Conservation (phyloP, 1,140 invertebrate genomes). For the Drosophila lacteicornis region DNA sequence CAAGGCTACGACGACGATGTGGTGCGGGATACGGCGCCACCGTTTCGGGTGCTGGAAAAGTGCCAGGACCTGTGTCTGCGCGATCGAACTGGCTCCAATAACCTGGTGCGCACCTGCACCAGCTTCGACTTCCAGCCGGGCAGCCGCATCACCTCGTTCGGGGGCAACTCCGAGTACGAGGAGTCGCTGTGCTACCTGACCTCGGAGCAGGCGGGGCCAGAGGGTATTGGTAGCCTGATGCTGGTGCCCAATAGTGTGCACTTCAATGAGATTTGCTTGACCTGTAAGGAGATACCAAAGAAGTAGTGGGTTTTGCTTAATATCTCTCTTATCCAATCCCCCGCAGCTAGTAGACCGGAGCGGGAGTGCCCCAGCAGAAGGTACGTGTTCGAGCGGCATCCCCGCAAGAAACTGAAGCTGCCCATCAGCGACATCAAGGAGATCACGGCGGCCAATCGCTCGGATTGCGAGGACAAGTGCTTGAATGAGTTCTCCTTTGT, state of each 20-base stretch:
- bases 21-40: constrained; percentile 92
- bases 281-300: constrained; percentile 88
- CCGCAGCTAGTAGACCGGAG: constrained; percentile 91
- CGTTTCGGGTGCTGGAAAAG: constrained; percentile 94
- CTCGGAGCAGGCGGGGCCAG: constrained; percentile 92
- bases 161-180: constrained; percentile 93
- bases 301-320: no score
- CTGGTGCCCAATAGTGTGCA: constrained; percentile 94
- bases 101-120: constrained; percentile 91
- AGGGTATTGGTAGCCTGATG: constrained; percentile 94
- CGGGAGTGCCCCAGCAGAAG: constrained; percentile 93
- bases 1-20: constrained; percentile 95
- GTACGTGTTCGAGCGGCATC: constrained; percentile 94
- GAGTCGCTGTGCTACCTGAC: constrained; percentile 96
- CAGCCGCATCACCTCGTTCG: constrained; percentile 92
- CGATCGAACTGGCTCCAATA: constrained; percentile 91
- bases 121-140: constrained; percentile 96
- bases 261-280: constrained; percentile 95
- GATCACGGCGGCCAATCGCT: constrained; percentile 91
- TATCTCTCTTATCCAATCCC: neutral
- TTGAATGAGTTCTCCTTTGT: constrained; percentile 94
- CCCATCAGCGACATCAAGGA: constrained; percentile 92
- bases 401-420: constrained; percentile 92
- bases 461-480: constrained; percentile 95
- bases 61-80: constrained; percentile 93